Evolutionary conservation across 2,888 invertebrate genomes (phyloP), one percentile per base, ranked within the genome.

Genomic region (Venusia cambrica): DNA sequence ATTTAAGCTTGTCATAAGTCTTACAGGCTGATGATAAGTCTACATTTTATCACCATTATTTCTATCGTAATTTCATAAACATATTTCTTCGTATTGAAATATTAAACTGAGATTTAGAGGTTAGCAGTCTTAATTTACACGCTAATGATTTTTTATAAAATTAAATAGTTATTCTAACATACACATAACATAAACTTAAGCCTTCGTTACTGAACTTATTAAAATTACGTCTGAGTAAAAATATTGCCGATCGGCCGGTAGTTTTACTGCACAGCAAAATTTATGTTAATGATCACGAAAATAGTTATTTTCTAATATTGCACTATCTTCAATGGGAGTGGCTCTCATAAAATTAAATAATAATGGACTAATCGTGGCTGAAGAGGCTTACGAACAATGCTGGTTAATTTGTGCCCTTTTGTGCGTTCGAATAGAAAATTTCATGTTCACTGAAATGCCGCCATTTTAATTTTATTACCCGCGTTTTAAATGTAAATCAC

Each of bases 321-420:
- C 32, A 32, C 29, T 49, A 40, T 53, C 29, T 25, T 31, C 25
- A 42, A 42, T 33, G 30, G 40, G 55, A 57, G 57, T 62, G 22
- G 8, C 63, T 64, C 73, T 67, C 79, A 78, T 81, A 74, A 78
- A 79, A 77, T 83, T 69, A 71, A 76, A 79, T 77, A 79, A 78
- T 80, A 77, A 81, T 76, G 78, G 78, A 80, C 68, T 80, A 80
- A 84, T 80, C 75, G 73, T 53, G 62, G 47, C 59, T 60, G 37
- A 44, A 59, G 67, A 57, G 66, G 59, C 62, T 60, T 56, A 45
- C 73, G 78, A 75, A 84, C 84, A 85, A 84, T 78, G 66, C 19
- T 50, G 68, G 78, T 77, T 84, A 84, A 85, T 85, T 76, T 73
- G 74, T 63, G 71, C 78, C 80, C 73, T 84, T n/a, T 85, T 85